A percentile compares a stretch with the other conserved stretches of the same genome.
phyloP scores from a whole-genome alignment of 2,888 invertebrate species.

The Drosophila melanosoma region DNA sequence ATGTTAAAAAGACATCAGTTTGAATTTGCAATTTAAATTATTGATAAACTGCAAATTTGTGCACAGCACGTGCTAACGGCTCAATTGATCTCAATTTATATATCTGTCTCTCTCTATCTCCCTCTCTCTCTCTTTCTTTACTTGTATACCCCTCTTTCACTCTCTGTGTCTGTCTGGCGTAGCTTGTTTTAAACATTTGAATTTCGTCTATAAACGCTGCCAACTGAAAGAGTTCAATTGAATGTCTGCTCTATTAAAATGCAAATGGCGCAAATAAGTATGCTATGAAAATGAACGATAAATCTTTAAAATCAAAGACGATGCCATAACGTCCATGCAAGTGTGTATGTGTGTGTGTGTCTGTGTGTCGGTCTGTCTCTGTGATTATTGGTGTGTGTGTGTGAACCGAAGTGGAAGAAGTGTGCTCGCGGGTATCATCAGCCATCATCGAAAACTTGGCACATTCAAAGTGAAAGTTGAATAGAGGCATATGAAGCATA shows the following conservation, averaged over 20 bases:
- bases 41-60: slow-evolving; percentile 55
- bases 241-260: slow-evolving; percentile 68
- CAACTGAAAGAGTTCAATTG: slow-evolving; percentile 33
- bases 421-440: background rate
- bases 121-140: background rate
- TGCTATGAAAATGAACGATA: slow-evolving; percentile 68
- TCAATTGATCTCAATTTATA: background rate
- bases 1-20: slow-evolving; percentile 30
- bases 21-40: slow-evolving; percentile 69
- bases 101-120: too few relatives aligned
- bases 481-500: slow-evolving; percentile 42
- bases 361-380: background rate
- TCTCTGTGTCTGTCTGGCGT: background rate
- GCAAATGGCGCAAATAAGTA: slow-evolving; percentile 75
- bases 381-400: slow-evolving; percentile 17
- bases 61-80: slow-evolving; percentile 18
- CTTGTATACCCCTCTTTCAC: too few relatives aligned
- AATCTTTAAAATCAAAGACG: slow-evolving; percentile 78
- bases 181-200: slow-evolving; percentile 29
- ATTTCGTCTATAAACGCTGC: slow-evolving; percentile 49
- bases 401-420: slow-evolving; percentile 31
- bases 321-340: slow-evolving; percentile 18
- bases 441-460: slow-evolving; percentile 63
- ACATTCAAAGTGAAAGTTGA: slow-evolving; percentile 78
- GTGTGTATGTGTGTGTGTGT: slow-evolving; percentile 1